Conservation (phyloP, 2,888 invertebrate species). For the Empis livida region DNA sequence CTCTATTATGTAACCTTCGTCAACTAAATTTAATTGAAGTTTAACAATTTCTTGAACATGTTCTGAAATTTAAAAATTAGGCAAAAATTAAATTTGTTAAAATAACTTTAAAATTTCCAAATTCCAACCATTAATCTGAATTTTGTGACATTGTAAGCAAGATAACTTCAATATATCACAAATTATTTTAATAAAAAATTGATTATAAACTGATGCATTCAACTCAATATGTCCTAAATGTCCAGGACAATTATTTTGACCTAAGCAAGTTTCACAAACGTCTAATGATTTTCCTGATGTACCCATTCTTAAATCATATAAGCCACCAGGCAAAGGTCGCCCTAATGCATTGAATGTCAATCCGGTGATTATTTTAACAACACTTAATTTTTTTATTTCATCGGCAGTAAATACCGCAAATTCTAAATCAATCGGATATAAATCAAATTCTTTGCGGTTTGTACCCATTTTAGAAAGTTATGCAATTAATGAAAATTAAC, state of each 20-base stretch:
- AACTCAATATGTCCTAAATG: slow-evolving; percentile 92
- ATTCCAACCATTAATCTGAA: slow-evolving; percentile 49
- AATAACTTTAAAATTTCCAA: background rate
- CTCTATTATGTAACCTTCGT: slow-evolving; percentile 59
- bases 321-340: slow-evolving; percentile 70
- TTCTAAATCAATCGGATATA: slow-evolving; percentile 33
- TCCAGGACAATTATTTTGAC: slow-evolving; percentile 61
- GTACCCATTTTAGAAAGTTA: no score
- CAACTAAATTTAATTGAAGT: slow-evolving; percentile 58
- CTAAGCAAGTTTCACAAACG: slow-evolving; percentile 68
- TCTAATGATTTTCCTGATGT: slow-evolving; percentile 37
- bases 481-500: no score
- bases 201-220: slow-evolving; percentile 80
- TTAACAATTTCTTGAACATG: slow-evolving; percentile 28
- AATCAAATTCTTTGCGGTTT: slow-evolving; percentile 20
- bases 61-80: slow-evolving; percentile 21
- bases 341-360: slow-evolving; percentile 70
- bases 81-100: background rate
- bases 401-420: slow-evolving; percentile 65
- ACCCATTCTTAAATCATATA: slow-evolving; percentile 80
- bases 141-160: slow-evolving; percentile 55
- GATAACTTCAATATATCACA: slow-evolving; percentile 51
- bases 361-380: slow-evolving; percentile 65
- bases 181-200: slow-evolving; percentile 68
- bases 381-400: slow-evolving; percentile 68